A percentile compares a stretch with the other conserved stretches of the same genome.
phyloP scores from a whole-genome alignment of 2,888 invertebrate genomes.

The Pemphredon lugubris region DNA sequence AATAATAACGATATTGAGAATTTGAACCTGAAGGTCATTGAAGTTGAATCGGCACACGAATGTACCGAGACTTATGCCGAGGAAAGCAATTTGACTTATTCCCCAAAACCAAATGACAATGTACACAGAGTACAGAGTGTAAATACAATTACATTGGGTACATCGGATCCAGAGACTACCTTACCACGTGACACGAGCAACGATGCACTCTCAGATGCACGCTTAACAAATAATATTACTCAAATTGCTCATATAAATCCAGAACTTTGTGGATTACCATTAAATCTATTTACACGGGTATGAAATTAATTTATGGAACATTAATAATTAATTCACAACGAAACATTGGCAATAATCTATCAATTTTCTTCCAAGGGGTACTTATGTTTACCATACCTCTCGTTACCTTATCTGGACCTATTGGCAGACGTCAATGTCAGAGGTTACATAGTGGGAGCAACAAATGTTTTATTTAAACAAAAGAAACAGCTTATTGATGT shows the following conservation, averaged over 20 bases:
- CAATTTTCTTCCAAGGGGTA: conserved; percentile 85
- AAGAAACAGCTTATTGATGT: conserved; percentile 96
- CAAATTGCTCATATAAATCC: conserved; percentile 86
- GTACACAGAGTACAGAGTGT: conserved; percentile 76
- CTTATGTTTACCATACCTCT: conserved; percentile 97
- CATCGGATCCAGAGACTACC: conserved; percentile 81
- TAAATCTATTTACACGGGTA: conserved; percentile 91
- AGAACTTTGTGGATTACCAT: conserved; percentile 92
- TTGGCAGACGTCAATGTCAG: conserved; percentile 93
- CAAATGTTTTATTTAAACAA: conserved; percentile 98
- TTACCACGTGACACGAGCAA: conserved; percentile 88
- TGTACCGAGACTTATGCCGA: conserved; percentile 60
- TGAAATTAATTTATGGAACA: background rate
- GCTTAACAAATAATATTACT: conserved; percentile 84
- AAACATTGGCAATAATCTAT: conserved; percentile 1
- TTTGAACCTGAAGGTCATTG: conserved; percentile 71
- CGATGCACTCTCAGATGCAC: conserved; percentile 84
- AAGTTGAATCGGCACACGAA: conserved; percentile 64
- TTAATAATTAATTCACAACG: conserved; percentile 1
- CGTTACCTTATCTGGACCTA: conserved; percentile 96
- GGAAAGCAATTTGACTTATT: conserved; percentile 62
- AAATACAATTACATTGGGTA: conserved; percentile 73
- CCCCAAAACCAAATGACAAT: conserved; percentile 67
- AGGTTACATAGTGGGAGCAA: conserved; percentile 96
- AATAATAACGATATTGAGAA: conserved; percentile 69